Evolutionary conservation across 2,797 vertebrate species (phyloP).

Genomic region (Acipenser ruthenus): DNA sequence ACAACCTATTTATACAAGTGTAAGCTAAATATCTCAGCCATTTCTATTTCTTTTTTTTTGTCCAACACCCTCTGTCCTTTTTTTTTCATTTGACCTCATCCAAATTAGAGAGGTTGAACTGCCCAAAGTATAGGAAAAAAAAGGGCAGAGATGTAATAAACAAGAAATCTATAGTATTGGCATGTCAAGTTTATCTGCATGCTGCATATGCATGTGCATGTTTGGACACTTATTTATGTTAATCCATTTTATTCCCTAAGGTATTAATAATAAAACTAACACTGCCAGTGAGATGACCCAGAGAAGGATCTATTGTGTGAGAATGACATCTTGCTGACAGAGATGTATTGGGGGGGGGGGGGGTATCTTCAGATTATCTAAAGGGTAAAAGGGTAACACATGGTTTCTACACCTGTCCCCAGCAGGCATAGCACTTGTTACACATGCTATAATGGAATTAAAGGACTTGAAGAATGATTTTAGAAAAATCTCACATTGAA

Average conservation of each 20-base stretch:
- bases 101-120: too few species aligned
- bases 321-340: not conserved
- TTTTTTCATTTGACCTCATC: too few species aligned
- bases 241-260: constrained; percentile 12
- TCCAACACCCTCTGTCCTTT: too few species aligned
- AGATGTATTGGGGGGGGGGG: not conserved
- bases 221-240: not conserved
- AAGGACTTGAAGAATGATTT: too few species aligned
- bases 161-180: too few species aligned
- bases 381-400: not conserved
- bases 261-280: constrained; percentile 24
- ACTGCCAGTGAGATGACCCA: not conserved
- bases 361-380: not conserved
- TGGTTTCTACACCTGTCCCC: not conserved
- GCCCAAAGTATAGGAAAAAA: too few species aligned
- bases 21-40: too few species aligned
- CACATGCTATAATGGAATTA: too few species aligned
- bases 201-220: not conserved
- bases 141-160: too few species aligned
- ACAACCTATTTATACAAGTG: too few species aligned
- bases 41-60: too few species aligned
- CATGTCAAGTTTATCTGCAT: constrained; percentile 12
- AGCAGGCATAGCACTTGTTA: not conserved
- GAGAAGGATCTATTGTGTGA: not conserved
- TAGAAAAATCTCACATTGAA: too few species aligned